Conservation (phyloP, 2,888 invertebrate genomes). For the Mycalesis mineus region DNA sequence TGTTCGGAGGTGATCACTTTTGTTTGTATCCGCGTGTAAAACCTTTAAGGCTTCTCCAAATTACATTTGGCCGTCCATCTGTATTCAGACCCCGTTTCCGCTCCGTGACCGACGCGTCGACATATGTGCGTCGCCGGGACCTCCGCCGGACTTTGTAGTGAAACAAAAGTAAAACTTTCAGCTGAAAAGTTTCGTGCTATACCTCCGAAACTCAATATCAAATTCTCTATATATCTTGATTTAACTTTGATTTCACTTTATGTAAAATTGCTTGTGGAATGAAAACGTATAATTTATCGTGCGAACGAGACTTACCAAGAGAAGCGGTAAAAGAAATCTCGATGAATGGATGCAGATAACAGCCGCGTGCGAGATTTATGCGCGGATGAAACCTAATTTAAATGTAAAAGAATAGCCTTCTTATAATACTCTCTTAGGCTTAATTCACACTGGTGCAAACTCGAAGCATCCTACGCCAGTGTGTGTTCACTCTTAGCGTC, state of each 20-base stretch:
- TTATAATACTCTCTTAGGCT: too few relatives aligned
- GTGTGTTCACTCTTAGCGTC: too few relatives aligned
- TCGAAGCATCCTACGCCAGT: too few relatives aligned
- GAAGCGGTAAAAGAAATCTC: background rate
- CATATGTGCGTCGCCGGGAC: background rate
- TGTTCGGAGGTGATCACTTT: background rate
- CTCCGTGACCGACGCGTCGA: background rate
- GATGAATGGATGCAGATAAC: background rate
- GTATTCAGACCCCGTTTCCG: background rate
- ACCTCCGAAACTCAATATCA: background rate
- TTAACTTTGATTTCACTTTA: background rate
- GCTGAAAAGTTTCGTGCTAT: background rate
- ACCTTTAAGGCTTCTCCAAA: background rate
- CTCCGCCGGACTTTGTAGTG: background rate
- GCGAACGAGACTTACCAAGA: background rate
- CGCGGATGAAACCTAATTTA: background rate
- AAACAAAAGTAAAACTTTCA: background rate
- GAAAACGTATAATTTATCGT: background rate
- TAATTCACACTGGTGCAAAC: too few relatives aligned
- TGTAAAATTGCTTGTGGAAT: background rate
- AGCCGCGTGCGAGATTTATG: background rate
- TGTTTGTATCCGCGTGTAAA: background rate
- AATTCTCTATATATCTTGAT: background rate
- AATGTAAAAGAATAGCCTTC: background rate
- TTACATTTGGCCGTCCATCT: background rate